phyloP scores from a whole-genome alignment of 2,797 vertebrate genomes.

The Alauda arvensis region DNA sequence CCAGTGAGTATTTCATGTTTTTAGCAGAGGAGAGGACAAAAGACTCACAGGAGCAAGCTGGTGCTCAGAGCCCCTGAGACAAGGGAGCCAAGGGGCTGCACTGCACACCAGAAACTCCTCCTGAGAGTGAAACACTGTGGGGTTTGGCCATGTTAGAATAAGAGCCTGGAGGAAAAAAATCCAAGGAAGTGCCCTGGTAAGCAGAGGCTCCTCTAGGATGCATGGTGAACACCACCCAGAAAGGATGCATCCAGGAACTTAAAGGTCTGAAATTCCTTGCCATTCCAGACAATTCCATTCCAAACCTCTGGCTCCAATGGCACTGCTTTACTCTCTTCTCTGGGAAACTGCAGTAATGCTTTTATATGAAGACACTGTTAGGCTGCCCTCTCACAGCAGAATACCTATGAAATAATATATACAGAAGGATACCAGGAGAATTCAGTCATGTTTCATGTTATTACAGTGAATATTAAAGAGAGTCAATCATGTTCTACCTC shows the following conservation, averaged over 20 bases:
- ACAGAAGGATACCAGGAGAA: neutral
- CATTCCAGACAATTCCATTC: neutral
- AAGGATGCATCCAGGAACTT: neutral
- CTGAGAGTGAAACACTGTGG: neutral
- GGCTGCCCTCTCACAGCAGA: neutral
- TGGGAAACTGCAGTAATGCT: neutral
- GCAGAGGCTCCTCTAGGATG: neutral
- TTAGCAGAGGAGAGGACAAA: neutral
- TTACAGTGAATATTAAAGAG: conserved; percentile 50
- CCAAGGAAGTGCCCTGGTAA: neutral
- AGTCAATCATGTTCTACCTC: conserved; percentile 52
- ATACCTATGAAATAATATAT: neutral
- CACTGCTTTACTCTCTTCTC: neutral
- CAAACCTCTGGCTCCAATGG: neutral
- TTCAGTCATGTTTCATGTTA: conserved; percentile 30
- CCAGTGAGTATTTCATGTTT: neutral
- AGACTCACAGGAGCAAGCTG: neutral
- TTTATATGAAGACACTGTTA: neutral
- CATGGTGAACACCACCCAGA: neutral
- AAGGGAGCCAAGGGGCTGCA: neutral
- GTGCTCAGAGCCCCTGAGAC: neutral
- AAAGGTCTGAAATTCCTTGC: neutral
- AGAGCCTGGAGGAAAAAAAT: neutral
- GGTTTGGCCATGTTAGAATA: neutral
- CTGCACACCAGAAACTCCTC: neutral